Evolutionary conservation across 2,888 invertebrate genomes (phyloP).

Genomic region (Cephus spinipes): DNA sequence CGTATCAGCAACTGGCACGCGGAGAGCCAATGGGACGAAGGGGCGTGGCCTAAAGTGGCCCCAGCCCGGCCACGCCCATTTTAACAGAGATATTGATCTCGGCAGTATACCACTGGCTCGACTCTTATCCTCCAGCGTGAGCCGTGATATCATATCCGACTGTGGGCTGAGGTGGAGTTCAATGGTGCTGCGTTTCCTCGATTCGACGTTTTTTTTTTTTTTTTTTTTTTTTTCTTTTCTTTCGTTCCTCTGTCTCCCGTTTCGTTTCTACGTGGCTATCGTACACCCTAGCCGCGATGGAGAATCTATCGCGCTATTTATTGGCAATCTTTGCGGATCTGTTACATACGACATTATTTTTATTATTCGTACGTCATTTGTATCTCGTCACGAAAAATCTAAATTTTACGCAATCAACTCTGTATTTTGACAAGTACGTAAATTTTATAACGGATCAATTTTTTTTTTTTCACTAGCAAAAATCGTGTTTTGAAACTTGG

Average conservation of each 20-base stretch:
- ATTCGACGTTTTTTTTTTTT: neutral
- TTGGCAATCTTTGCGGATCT: neutral
- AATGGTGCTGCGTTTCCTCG: constrained; percentile 2
- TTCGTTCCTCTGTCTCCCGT: constrained; percentile 16
- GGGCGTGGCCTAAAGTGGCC: neutral
- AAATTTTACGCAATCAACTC: neutral
- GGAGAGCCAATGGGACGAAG: constrained; percentile 13
- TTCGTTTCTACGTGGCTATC: constrained; percentile 8
- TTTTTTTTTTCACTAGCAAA: neutral
- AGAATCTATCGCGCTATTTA: neutral
- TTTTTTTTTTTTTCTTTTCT: neutral
- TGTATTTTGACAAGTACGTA: neutral
- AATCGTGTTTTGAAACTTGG: neutral
- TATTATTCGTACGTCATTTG: neutral
- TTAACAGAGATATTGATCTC: constrained; percentile 63
- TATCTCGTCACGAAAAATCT: neutral
- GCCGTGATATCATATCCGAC: constrained; percentile 49
- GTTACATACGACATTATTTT: neutral
- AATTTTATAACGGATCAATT: neutral
- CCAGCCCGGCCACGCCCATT: constrained; percentile 30
- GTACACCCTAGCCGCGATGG: neutral
- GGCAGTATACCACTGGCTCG: constrained; percentile 34
- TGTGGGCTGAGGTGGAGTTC: constrained; percentile 26
- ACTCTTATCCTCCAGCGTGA: constrained; percentile 12
- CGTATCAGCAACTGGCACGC: constrained; percentile 19